phyloP scores from a whole-genome alignment of 2,113 vertebrate species.

The Rutilus rutilus region DNA sequence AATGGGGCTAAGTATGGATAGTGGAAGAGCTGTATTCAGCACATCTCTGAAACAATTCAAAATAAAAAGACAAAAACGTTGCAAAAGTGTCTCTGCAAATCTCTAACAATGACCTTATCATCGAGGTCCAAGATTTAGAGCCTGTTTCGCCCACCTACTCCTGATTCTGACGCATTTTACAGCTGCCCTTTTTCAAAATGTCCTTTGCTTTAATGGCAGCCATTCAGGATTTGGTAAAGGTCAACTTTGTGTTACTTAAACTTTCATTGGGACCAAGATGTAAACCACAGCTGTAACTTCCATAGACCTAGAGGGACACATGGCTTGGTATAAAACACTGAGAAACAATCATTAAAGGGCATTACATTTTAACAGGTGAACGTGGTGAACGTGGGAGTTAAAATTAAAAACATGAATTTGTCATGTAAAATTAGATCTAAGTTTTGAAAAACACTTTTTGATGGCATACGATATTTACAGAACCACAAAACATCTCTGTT shows the following conservation, averaged over 20 bases:
- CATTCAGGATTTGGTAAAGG: conserved; percentile 38
- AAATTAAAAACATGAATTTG: neutral
- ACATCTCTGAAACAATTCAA: neutral
- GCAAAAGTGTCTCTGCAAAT: neutral
- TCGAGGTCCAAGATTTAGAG: neutral
- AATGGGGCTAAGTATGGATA: neutral
- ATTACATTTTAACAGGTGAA: too few relatives aligned
- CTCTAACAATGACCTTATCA: conserved; percentile 15
- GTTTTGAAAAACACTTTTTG: neutral
- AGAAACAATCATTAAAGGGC: neutral
- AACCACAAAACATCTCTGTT: neutral
- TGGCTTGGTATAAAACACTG: neutral
- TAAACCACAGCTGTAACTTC: conserved; percentile 6
- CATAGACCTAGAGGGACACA: neutral
- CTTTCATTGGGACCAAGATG: neutral
- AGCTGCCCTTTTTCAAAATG: conserved; percentile 27
- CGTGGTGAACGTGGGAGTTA: neutral
- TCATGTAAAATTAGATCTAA: neutral
- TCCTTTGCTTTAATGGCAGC: conserved; percentile 22
- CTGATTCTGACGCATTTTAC: conserved; percentile 16
- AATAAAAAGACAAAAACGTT: neutral
- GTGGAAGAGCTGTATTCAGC: neutral
- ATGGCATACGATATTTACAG: neutral
- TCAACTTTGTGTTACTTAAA: conserved; percentile 25
- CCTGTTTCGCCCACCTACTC: neutral